Base-by-base conservation (phyloP, 2,797 vertebrate genomes). In the Corythornis leucogaster region DNA sequence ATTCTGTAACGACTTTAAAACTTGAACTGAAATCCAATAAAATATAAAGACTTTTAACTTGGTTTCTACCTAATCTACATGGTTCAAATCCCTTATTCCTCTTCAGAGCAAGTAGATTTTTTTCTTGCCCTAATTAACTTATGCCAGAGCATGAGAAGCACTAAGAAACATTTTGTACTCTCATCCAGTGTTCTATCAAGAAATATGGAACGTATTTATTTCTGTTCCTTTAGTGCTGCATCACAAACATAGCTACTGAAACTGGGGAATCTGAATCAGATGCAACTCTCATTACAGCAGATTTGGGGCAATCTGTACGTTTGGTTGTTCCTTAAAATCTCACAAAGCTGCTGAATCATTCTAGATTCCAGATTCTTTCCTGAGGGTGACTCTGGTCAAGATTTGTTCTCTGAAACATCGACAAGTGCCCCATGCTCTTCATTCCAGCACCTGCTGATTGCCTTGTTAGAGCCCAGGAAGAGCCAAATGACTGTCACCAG, bases 131-230 rank as follows among this genome's bases (percentile, higher is more conserved):
- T 95, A 68, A 93, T 95, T 89, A 80, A 80, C 67, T 93, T 89
- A 87, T 31, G 85, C 82, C 93, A 87, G 74, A 85, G 85, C 91
- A 83, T 50, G 85, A 85, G 57, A 24, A 92, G 57, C 68, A 80
- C 76, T 75, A 80, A 71, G 94, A 95, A 94, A 96, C 94, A 75
- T 80, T 93, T 68, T 95, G 94, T 93, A 80, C 92, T 85, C 91
- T 82, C 3, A 5, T 53, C 67, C 86, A 85, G 42, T 54, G 46
- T 71, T 89, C 93, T 67, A 26, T 80, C 64, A 64, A 89, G 89
- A 87, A 92, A 67, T 21, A 61, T 1, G 26, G 75, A 77, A 61
- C 0, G 2, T 59, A 85, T 78, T 89, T 89, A 57, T 74, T 89
- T 82, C 79, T 58, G 2, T 79, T 79, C 69, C 58, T 83, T 75